Percentiles rank a stretch among this genome's conserved stretches.
These are phyloP conservation scores for Phenganax marumi DNA, from an alignment of 92 coral and sea anemone species.

Conservation along the genomic window DNA sequence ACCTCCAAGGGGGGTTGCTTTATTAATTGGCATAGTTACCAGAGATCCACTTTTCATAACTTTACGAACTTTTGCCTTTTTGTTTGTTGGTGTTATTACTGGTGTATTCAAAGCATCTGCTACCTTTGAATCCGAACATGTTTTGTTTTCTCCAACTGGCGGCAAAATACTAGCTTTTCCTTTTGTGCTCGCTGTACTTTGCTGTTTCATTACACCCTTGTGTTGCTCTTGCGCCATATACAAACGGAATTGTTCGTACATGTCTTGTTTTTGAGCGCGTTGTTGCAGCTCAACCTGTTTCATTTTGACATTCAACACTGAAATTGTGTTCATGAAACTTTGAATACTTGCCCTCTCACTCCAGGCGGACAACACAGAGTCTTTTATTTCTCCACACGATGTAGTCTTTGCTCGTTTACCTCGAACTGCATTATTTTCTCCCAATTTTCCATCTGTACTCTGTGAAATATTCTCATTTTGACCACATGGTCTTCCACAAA, in stretches of 20 bases:
- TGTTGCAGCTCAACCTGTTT: conserved; percentile 10
- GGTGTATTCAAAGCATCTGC: background rate
- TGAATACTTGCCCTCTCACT: conserved; percentile 21
- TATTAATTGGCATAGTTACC: conserved; percentile 57
- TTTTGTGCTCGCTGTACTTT: too few relatives aligned
- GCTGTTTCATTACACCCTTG: too few relatives aligned
- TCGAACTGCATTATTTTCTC: too few relatives aligned
- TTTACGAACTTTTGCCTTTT: conserved; percentile 61
- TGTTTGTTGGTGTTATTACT: conserved; percentile 3
- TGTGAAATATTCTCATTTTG: too few relatives aligned
- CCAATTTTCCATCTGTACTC: too few relatives aligned
- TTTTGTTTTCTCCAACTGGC: too few relatives aligned
- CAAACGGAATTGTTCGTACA: background rate
- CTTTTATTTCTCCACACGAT: background rate
- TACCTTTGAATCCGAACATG: background rate
- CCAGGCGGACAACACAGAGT: conserved; percentile 5
- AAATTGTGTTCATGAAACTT: conserved; percentile 16
- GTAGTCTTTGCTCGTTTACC: too few relatives aligned
- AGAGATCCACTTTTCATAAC: conserved; percentile 66
- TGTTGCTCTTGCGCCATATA: background rate
- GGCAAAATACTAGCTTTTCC: too few relatives aligned
- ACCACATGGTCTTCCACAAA: too few relatives aligned
- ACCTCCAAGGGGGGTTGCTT: conserved; percentile 43
- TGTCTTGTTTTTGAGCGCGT: background rate
- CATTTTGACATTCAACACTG: background rate